Conservation (phyloP, 92 coral and sea anemone species). For the Blastomussa wellsi region DNA sequence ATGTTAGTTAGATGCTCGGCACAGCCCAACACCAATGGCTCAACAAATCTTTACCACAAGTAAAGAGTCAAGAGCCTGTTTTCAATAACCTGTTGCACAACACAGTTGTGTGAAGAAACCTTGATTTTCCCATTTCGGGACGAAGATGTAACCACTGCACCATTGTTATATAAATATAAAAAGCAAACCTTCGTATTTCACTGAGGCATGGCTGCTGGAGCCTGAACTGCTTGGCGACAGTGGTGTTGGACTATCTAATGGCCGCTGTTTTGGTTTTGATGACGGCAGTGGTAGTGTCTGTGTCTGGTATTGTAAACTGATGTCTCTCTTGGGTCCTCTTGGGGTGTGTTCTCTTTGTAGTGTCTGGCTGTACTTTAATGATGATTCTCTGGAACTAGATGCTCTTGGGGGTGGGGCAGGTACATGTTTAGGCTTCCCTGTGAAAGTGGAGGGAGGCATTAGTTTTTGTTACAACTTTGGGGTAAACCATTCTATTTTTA, state of each 20-base stretch:
- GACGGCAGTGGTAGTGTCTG: constrained; percentile 69
- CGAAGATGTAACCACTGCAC: neutral
- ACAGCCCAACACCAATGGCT: neutral
- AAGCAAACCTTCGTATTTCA: constrained; percentile 60
- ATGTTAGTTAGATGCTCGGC: neutral
- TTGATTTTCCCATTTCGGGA: too few relatives aligned
- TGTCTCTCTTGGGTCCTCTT: constrained; percentile 55
- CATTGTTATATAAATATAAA: neutral
- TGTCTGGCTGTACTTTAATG: constrained; percentile 81
- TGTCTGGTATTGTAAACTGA: constrained; percentile 63
- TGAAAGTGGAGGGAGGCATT: neutral
- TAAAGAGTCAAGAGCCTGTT: neutral
- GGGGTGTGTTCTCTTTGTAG: constrained; percentile 67
- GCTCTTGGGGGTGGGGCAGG: constrained; percentile 92
- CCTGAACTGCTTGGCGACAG: constrained; percentile 26
- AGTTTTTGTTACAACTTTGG: neutral
- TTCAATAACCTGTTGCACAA: neutral
- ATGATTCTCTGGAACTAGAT: constrained; percentile 83
- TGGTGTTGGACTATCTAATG: constrained; percentile 51
- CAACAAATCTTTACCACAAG: neutral
- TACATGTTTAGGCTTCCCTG: constrained; percentile 72
- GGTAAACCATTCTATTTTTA: too few relatives aligned
- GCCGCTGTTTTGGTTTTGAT: constrained; percentile 48
- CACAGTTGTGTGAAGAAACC: neutral
- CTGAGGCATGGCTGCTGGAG: constrained; percentile 53